phyloP scores from a whole-genome alignment of 1,140 invertebrate genomes.

The Drosophila arawakana region DNA sequence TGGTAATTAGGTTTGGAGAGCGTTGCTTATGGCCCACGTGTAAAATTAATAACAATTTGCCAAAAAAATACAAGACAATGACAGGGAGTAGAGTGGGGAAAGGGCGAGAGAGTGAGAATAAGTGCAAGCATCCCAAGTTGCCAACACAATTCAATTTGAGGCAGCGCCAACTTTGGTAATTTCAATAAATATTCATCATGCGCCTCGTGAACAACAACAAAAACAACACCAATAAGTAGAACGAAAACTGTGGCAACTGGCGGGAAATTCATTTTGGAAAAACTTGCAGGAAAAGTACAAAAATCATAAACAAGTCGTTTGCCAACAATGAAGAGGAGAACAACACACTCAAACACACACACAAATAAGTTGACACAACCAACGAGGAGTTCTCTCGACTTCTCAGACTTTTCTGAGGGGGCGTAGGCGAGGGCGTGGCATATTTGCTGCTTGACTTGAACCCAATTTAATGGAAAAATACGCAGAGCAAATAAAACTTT shows the following conservation, averaged over 20 bases:
- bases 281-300: constrained; percentile 61
- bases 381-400: constrained; percentile 31
- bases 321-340: constrained; percentile 21
- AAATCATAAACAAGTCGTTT: constrained; percentile 75
- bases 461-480: constrained; percentile 83
- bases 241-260: constrained; percentile 31
- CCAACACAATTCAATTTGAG: constrained; percentile 80
- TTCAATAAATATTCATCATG: constrained; percentile 83
- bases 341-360: constrained; percentile 48
- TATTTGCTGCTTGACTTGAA: constrained; percentile 79
- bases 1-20: constrained; percentile 68
- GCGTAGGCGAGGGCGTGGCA: constrained; percentile 30
- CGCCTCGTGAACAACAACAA: constrained; percentile 61
- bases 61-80: constrained; percentile 30
- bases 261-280: constrained; percentile 67
- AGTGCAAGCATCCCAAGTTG: constrained; percentile 69
- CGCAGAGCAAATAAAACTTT: constrained; percentile 73
- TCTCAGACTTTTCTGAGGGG: not conserved
- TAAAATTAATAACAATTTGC: constrained; percentile 82
- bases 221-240: not conserved
- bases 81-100: constrained; percentile 1
- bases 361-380: constrained; percentile 65
- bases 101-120: not conserved
- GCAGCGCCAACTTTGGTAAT: constrained; percentile 78
- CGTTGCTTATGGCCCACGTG: constrained; percentile 49